Conservation (phyloP, 2,113 vertebrate species). For the Embiotoca jacksoni region DNA sequence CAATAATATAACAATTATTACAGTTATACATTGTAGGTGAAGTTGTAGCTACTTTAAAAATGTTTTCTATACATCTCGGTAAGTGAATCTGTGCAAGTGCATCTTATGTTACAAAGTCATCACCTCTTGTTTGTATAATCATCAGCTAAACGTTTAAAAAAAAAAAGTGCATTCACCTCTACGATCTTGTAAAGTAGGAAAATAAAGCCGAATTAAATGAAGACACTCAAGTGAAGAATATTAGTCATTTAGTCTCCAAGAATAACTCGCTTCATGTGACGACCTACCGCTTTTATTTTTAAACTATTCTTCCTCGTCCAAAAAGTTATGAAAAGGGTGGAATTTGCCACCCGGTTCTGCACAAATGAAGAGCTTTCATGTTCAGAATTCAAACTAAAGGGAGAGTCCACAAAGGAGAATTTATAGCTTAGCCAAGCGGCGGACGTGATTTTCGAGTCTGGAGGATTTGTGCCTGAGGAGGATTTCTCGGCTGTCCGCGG, state of each 20-base stretch:
- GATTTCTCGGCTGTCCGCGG: constrained; percentile 71
- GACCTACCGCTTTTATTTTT: background rate
- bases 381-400: constrained; percentile 36
- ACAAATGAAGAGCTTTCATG: constrained; percentile 43
- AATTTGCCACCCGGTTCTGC: background rate
- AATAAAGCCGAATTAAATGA: background rate
- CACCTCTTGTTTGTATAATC: too few species aligned
- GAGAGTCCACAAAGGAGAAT: constrained; percentile 41
- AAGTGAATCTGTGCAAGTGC: too few species aligned
- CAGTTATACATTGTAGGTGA: too few species aligned
- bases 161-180: too few species aligned
- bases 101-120: too few species aligned
- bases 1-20: too few species aligned
- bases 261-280: background rate
- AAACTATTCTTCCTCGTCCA: background rate
- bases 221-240: background rate
- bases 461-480: constrained; percentile 71
- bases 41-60: too few species aligned
- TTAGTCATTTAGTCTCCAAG: background rate
- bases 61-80: too few species aligned
- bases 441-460: constrained; percentile 67
- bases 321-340: background rate
- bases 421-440: constrained; percentile 58
- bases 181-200: too few species aligned
- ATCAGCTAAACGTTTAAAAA: too few species aligned